Base-by-base conservation (phyloP, 2,113 vertebrate species). In the Herpetotheres cachinnans region DNA sequence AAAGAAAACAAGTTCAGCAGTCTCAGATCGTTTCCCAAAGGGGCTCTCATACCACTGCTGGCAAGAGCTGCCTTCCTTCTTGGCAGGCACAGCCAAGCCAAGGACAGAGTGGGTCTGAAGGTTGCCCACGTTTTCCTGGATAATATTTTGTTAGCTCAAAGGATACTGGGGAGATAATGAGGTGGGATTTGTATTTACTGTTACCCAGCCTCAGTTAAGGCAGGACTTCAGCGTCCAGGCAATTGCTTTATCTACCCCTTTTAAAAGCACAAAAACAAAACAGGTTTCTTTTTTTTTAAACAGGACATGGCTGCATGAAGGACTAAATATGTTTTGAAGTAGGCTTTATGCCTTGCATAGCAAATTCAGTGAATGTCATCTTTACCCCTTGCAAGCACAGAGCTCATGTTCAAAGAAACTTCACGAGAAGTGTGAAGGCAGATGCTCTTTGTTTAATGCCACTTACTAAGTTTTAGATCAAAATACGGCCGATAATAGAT, bases 381-480 rank as follows among this genome's bases (percentile, higher is more conserved):
- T 86, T 80, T 91, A 77, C 38, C 32, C 32, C n/a, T 93, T 94
- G 58, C 42, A 85, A 95, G 10, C 32, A 77, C 36, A 87, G 54
- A 85, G n/a, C 18, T 92, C 56, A 14, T 20, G 49, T 91, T 95
- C 59, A 95, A 93, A 96, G 78, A 85, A 93, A 70, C 26, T 89
- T 87, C 58, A 50, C 0, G 2, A 89, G 50, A 87, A 86, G 38
- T 63, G 47, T 86, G 84, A 94, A 93, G 55, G 50, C n/a, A 90
- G 50, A 80, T 62, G 49, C 24, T 77, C 58, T 85, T 90, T 73
- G 36, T 93, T 86, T 82, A 80, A 78, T 76, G 59, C 25, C 50
- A 71, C 50, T 93, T 90, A 70, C 36, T 82, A 91, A 72, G 71
- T 70, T 95, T 89, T 73, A 70, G 42, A 78, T 80, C 42, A 94